Conservation (phyloP, 2,113 vertebrate genomes). For the Hystrix cristata region DNA sequence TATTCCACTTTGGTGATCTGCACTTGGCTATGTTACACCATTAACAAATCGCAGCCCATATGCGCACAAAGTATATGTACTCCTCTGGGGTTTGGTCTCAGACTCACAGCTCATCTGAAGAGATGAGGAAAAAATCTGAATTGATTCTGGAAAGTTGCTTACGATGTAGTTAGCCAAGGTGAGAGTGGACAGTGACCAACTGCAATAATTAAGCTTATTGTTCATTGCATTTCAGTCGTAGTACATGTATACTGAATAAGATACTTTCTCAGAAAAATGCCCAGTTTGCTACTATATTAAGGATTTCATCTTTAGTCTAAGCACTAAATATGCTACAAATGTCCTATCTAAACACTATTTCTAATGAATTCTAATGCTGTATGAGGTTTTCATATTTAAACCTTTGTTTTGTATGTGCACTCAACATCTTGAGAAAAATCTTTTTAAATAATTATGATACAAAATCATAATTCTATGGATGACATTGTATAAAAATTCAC, state of each 20-base stretch:
- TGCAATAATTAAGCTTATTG: neutral
- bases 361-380: slow-evolving; percentile 43
- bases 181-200: neutral
- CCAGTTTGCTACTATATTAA: neutral
- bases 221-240: neutral
- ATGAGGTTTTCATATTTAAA: slow-evolving; percentile 52
- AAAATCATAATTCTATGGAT: slow-evolving; percentile 19
- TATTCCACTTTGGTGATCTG: neutral
- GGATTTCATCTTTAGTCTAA: slow-evolving; percentile 28
- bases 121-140: neutral
- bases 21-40: neutral
- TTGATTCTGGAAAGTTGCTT: slow-evolving; percentile 17
- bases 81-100: neutral
- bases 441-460: slow-evolving; percentile 39
- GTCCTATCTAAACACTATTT: neutral
- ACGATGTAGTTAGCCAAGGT: neutral
- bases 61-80: neutral
- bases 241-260: neutral
- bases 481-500: neutral
- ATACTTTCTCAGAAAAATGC: slow-evolving; percentile 26
- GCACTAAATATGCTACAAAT: slow-evolving; percentile 10
- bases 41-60: neutral
- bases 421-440: neutral
- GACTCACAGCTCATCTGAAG: neutral
- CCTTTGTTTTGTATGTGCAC: slow-evolving; percentile 36